A percentile compares a stretch with the other conserved stretches of the same genome.
phyloP scores from a whole-genome alignment of 2,797 vertebrate species.

The Dicrostonyx torquatus region DNA sequence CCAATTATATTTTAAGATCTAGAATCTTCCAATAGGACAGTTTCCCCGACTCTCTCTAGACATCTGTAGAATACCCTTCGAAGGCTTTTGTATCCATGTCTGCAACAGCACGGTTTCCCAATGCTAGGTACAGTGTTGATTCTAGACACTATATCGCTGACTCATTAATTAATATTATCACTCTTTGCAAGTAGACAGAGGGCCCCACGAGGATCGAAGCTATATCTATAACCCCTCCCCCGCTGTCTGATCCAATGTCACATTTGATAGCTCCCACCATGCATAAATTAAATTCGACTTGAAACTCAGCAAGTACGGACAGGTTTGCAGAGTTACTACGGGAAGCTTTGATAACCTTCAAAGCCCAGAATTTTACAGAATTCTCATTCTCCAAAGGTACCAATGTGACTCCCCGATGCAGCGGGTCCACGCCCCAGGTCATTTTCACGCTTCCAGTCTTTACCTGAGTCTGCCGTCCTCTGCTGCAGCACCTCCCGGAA shows the following conservation, averaged over 20 bases:
- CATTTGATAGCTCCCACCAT: neutral
- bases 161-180: neutral
- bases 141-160: neutral
- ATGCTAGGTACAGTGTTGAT: neutral
- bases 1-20: neutral
- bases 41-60: neutral
- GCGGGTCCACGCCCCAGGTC: conserved; percentile 66
- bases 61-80: neutral
- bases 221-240: neutral
- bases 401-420: neutral
- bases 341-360: conserved; percentile 45
- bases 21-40: neutral
- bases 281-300: neutral
- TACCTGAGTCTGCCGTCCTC: conserved; percentile 97
- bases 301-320: conserved; percentile 41
- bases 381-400: conserved; percentile 31
- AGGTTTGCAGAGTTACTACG: neutral
- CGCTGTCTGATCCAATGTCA: neutral
- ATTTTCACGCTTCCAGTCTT: conserved; percentile 57
- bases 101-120: neutral
- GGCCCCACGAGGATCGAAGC: neutral
- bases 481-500: conserved; percentile 96
- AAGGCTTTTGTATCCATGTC: neutral
- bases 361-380: conserved; percentile 6
- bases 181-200: conserved; percentile 34